phyloP scores from a whole-genome alignment of 2,797 vertebrate species.

The Salarias fasciatus region DNA sequence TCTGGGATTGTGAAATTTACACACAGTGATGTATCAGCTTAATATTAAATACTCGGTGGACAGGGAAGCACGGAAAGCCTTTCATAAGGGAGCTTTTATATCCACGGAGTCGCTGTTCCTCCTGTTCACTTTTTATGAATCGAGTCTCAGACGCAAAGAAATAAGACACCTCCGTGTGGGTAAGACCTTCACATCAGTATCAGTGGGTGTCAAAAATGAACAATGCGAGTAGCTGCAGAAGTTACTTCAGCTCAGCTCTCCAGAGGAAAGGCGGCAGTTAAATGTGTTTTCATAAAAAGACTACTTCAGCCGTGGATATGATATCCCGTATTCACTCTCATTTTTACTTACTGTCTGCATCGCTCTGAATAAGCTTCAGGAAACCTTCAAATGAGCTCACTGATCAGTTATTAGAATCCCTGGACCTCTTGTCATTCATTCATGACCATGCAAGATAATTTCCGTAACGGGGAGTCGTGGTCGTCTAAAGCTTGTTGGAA shows the following conservation, averaged over 20 bases:
- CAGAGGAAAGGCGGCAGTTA: constrained; percentile 65
- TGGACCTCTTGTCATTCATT: too few species aligned
- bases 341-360: constrained; percentile 51
- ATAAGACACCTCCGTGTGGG: constrained; percentile 39
- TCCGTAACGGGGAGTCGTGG: too few species aligned
- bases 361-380: constrained; percentile 23
- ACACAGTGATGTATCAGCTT: constrained; percentile 39
- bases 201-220: constrained; percentile 41
- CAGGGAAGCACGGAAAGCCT: constrained; percentile 8
- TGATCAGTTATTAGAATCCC: too few species aligned
- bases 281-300: constrained; percentile 64
- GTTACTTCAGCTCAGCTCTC: constrained; percentile 38
- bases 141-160: constrained; percentile 49
- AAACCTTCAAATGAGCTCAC: background rate
- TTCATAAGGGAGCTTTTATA: constrained; percentile 35
- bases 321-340: constrained; percentile 61
- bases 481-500: too few species aligned
- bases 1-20: constrained; percentile 48
- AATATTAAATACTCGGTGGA: constrained; percentile 36
- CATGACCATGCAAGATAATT: too few species aligned
- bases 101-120: constrained; percentile 33
- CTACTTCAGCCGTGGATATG: too few species aligned
- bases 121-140: constrained; percentile 30
- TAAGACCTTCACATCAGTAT: constrained; percentile 25
- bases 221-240: constrained; percentile 36